phyloP scores from a whole-genome alignment of 2,113 vertebrate genomes.

The Corapipo altera region DNA sequence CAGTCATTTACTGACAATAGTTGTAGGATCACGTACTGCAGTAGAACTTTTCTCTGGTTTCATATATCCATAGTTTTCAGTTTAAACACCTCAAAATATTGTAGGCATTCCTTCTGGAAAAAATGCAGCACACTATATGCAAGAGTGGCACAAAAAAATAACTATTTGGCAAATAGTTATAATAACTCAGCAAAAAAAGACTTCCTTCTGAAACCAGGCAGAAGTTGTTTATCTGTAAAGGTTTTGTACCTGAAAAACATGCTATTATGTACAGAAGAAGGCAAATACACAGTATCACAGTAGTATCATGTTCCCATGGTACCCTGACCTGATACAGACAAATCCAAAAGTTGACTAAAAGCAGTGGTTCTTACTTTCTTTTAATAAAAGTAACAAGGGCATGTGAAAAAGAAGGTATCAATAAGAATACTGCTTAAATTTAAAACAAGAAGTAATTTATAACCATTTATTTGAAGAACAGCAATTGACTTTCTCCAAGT shows the following conservation, averaged over 20 bases:
- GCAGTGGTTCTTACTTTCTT: neutral
- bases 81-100: neutral
- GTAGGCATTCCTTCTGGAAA: neutral
- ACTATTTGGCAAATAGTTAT: neutral
- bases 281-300: neutral
- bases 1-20: neutral
- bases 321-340: neutral
- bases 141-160: neutral
- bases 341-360: neutral
- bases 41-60: neutral
- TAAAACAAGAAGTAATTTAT: neutral
- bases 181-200: neutral
- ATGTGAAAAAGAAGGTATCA: neutral
- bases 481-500: neutral
- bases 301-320: neutral
- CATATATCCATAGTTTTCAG: neutral
- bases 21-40: neutral
- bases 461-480: neutral
- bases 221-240: neutral
- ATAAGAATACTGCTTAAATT: neutral
- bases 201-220: neutral
- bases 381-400: neutral
- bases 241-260: neutral
- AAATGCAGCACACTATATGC: neutral
- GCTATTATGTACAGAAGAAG: neutral